These are phyloP conservation scores for Papilio machaon DNA, from an alignment of 1,140 invertebrate genomes.

Conservation along the genomic window DNA sequence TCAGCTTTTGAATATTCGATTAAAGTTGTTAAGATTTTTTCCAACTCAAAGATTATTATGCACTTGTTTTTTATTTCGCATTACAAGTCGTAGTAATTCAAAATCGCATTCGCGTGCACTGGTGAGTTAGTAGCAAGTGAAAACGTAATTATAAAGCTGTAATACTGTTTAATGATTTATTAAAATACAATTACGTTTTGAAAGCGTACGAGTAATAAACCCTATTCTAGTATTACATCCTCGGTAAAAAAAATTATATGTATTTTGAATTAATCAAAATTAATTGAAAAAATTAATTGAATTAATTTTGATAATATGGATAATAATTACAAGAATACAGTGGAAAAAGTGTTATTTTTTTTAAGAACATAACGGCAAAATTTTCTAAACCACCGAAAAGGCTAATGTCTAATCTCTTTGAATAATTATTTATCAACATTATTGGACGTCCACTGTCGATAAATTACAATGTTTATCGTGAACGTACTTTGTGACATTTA, in stretches of 20 bases:
- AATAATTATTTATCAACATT: constrained; percentile 33
- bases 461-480: constrained; percentile 37
- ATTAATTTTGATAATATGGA: too few species aligned
- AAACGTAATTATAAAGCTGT: constrained; percentile 18
- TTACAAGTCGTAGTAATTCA: constrained; percentile 9
- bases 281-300: too few species aligned
- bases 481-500: constrained; percentile 30
- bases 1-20: neutral
- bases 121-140: neutral
- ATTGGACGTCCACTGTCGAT: constrained; percentile 30
- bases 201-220: neutral
- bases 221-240: neutral
- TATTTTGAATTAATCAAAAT: neutral
- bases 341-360: neutral
- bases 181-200: neutral
- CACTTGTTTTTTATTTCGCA: neutral
- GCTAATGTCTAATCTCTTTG: constrained; percentile 21
- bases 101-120: constrained; percentile 2
- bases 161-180: constrained; percentile 8
- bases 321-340: too few species aligned
- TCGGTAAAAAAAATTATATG: neutral
- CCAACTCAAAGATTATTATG: neutral
- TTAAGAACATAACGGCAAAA: neutral
- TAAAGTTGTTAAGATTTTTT: neutral
- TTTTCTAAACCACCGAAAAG: neutral